phyloP scores from a whole-genome alignment of 2,888 invertebrate genomes.

The Apeira syringaria region DNA sequence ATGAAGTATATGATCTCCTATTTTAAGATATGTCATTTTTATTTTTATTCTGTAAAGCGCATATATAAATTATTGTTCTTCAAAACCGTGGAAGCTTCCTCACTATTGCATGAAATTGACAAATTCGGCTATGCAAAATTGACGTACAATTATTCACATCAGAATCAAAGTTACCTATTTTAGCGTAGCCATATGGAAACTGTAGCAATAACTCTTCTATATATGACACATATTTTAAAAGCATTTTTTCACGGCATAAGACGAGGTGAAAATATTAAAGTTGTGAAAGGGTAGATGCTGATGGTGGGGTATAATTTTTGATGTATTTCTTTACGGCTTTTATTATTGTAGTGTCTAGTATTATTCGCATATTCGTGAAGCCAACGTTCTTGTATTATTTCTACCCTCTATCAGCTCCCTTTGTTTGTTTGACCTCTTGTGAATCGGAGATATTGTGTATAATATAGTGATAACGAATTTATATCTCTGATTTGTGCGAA shows the following conservation, averaged over 20 bases:
- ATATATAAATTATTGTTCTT: no score
- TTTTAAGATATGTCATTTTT: slow-evolving; percentile 19
- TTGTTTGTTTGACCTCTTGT: not conserved
- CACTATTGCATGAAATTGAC: no score
- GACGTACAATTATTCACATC: no score
- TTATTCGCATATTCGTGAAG: slow-evolving; percentile 21
- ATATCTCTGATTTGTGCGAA: slow-evolving; percentile 2
- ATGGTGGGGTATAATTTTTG: slow-evolving; percentile 46
- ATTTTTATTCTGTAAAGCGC: slow-evolving; percentile 10
- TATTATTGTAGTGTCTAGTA: slow-evolving; percentile 33
- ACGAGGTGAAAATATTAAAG: slow-evolving; percentile 7
- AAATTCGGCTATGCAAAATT: no score
- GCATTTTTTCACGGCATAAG: no score
- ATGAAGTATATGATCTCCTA: slow-evolving; percentile 16
- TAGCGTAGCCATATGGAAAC: no score
- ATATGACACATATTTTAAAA: no score
- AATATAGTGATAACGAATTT: no score
- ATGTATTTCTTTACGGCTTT: slow-evolving; percentile 52
- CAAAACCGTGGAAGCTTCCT: no score
- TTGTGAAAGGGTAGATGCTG: slow-evolving; percentile 43
- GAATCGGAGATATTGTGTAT: no score
- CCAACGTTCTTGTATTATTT: slow-evolving; percentile 39
- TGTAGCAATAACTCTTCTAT: no score
- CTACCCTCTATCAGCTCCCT: slow-evolving; percentile 49
- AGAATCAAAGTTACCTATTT: no score